These are phyloP conservation scores for Dyspetes luteomarginatus DNA, from an alignment of 2,888 invertebrate species.

Conservation along the genomic window DNA sequence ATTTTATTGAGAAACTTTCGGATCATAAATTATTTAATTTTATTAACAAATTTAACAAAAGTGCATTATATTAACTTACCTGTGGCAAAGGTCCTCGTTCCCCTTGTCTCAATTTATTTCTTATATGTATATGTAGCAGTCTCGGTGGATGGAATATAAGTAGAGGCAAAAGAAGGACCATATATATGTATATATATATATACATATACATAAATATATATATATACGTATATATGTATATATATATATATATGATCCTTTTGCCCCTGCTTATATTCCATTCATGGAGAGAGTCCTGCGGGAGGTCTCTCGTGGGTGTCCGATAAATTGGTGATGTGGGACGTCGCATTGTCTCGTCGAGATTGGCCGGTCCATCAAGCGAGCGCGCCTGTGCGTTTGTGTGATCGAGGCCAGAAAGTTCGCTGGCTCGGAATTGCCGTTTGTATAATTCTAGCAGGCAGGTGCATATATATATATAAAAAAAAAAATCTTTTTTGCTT, in stretches of 20 bases:
- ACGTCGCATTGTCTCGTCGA: constrained; percentile 79
- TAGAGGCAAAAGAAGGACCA: no score
- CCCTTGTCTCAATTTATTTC: no score
- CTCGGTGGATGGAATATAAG: no score
- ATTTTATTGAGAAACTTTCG: no score
- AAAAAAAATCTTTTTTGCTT: constrained; percentile 10
- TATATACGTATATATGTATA: not conserved
- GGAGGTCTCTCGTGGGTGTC: constrained; percentile 78
- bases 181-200: no score
- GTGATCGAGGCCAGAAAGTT: constrained; percentile 69
- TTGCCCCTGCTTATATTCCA: constrained; percentile 6
- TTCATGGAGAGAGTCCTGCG: constrained; percentile 62
- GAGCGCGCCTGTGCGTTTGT: constrained; percentile 59
- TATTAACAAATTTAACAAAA: no score
- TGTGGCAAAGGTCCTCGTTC: no score
- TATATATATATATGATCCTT: constrained; percentile 5
- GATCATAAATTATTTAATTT: no score
- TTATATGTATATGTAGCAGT: no score
- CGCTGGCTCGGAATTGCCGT: constrained; percentile 12
- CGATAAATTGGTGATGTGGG: constrained; percentile 80
- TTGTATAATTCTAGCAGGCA: not conserved
- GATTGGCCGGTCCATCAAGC: constrained; percentile 80
- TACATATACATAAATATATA: no score
- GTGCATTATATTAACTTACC: no score
- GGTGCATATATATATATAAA: not conserved